These are phyloP conservation scores for Teleogryllus oceanicus DNA, from an alignment of 2,888 invertebrate species.

Conservation along the genomic window DNA sequence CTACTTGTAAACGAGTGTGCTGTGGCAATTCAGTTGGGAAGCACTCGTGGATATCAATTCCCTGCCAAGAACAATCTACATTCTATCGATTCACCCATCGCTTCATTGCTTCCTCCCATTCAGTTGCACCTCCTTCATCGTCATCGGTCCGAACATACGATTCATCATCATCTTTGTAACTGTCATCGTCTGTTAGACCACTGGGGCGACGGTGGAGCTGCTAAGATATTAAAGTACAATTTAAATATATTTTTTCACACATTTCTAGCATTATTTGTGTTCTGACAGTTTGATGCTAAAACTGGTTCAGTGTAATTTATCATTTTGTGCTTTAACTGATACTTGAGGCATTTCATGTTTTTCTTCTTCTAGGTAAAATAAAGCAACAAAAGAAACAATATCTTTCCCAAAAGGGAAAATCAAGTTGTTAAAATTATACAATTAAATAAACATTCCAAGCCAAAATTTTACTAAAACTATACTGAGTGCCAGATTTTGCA, in stretches of 20 bases:
- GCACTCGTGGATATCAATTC: neutral
- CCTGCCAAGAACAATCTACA: neutral
- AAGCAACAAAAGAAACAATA: no score
- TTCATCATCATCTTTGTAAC: conserved; percentile 44
- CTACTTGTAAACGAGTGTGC: no score
- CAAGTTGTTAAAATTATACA: no score
- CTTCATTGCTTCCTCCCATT: conserved; percentile 64
- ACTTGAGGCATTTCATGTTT: neutral
- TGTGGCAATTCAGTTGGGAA: no score
- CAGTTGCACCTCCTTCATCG: conserved; percentile 40
- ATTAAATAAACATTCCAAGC: no score
- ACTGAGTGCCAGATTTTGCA: no score
- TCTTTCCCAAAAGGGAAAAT: no score
- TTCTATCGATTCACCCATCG: conserved; percentile 65
- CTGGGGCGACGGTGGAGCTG: conserved; percentile 31
- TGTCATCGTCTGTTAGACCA: conserved; percentile 43
- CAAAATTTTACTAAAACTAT: no score
- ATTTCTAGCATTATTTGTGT: no score
- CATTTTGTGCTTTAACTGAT: neutral
- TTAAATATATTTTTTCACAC: no score
- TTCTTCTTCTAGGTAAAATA: neutral
- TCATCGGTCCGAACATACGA: conserved; percentile 47
- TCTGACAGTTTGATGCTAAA: no score
- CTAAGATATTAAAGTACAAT: conserved; percentile 21
- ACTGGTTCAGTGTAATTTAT: neutral